phyloP scores from a whole-genome alignment of 2,113 vertebrate species.

The Hippocampus mohnikei region DNA sequence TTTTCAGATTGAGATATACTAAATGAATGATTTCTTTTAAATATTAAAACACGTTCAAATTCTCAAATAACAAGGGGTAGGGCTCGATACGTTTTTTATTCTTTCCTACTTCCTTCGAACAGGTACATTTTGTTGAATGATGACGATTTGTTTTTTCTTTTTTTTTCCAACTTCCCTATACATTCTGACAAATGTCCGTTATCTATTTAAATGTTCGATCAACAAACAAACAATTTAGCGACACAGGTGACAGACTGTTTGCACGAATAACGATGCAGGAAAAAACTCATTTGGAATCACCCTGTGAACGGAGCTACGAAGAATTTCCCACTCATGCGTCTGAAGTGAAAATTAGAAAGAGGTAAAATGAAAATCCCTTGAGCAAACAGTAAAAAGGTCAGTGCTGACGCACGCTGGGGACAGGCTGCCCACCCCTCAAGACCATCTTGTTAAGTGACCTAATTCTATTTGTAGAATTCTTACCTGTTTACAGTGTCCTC shows the following conservation, averaged over 20 bases:
- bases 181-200: too few species aligned
- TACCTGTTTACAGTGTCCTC: slow-evolving; percentile 68
- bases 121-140: too few species aligned
- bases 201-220: too few species aligned
- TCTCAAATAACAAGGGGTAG: too few species aligned
- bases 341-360: slow-evolving; percentile 45
- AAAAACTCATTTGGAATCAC: background rate
- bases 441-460: slow-evolving; percentile 65
- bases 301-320: background rate
- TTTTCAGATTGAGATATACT: too few species aligned
- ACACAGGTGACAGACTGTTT: background rate
- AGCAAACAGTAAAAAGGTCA: slow-evolving; percentile 77
- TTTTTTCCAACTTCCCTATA: too few species aligned
- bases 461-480: slow-evolving; percentile 71
- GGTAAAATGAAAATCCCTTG: slow-evolving; percentile 72
- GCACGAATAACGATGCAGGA: background rate
- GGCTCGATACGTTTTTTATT: too few species aligned
- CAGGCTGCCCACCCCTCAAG: slow-evolving; percentile 51
- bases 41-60: too few species aligned
- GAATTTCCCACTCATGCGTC: slow-evolving; percentile 33
- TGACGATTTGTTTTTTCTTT: too few species aligned
- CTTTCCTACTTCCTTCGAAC: too few species aligned
- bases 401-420: slow-evolving; percentile 70
- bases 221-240: background rate
- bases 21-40: too few species aligned